A percentile compares a stretch with the other conserved stretches of the same genome.
phyloP scores from a whole-genome alignment of 2,888 invertebrate genomes.

The Neria commutata region DNA sequence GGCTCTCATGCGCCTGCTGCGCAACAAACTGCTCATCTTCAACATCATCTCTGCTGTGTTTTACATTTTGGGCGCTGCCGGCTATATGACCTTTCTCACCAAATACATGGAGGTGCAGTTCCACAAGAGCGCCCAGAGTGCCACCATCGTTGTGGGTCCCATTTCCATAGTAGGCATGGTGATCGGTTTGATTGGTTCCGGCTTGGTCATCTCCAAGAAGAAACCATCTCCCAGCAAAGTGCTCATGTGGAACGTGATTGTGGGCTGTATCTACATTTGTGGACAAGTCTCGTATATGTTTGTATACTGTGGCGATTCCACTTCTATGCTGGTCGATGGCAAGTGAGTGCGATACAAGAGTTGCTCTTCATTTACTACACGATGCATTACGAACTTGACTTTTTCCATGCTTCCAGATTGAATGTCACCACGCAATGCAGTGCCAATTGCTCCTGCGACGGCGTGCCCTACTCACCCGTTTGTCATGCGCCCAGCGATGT shows the following conservation, averaged over 20 bases:
- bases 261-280: slow-evolving; percentile 65
- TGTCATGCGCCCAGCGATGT: slow-evolving; percentile 66
- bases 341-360: slow-evolving; percentile 33
- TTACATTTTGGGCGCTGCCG: slow-evolving; percentile 69
- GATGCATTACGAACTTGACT: background rate
- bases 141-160: slow-evolving; percentile 72
- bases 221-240: slow-evolving; percentile 67
- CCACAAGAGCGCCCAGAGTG: slow-evolving; percentile 68
- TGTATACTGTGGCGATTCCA: slow-evolving; percentile 64
- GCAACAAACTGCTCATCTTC: slow-evolving; percentile 70
- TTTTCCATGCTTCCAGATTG: slow-evolving; percentile 58
- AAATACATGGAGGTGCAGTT: slow-evolving; percentile 80
- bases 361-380: background rate
- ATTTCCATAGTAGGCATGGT: slow-evolving; percentile 68
- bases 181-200: slow-evolving; percentile 67
- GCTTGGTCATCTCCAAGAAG: slow-evolving; percentile 67
- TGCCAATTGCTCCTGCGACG: slow-evolving; percentile 66
- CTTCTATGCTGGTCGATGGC: slow-evolving; percentile 43
- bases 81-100: slow-evolving; percentile 74
- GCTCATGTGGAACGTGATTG: slow-evolving; percentile 69
- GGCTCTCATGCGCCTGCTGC: slow-evolving; percentile 67
- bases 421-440: slow-evolving; percentile 67
- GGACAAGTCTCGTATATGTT: slow-evolving; percentile 66
- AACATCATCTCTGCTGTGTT: slow-evolving; percentile 72
- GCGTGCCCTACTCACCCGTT: slow-evolving; percentile 69